Base-by-base conservation (phyloP, 2,797 vertebrate genomes). In the Intellagama lesueurii region DNA sequence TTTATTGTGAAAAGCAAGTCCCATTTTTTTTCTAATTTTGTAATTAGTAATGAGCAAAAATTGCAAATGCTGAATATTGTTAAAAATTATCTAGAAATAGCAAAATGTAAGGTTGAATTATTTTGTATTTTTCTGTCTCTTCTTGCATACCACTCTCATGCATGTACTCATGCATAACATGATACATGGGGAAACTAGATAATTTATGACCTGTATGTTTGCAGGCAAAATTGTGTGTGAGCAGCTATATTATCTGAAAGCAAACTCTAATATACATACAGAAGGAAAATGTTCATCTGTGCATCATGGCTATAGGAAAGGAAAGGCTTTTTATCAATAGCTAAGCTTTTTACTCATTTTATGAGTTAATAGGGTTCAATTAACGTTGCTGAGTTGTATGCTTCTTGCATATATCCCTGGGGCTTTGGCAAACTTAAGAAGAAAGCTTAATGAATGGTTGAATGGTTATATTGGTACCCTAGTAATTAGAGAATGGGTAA, bases 401-500 rank as follows among this genome's bases (percentile, higher is more conserved):
- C 95, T 97, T 95, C 92, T 96, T 97, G 96, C 96, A 97, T 96
- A 96, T 32, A 76, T 97, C 98, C 97, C 97, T 84, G 28, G 96
- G 96, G 98, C 93, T 95, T 96, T 96, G 94, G 70, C 69, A 83
- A 96, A 97, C 96, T 97, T 97, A 96, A 96, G 97, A 97, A 98
- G 97, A 97, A 97, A 97, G 94, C 97, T 96, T 98, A 98, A 98
- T 98, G 97, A 98, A 98, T 94, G 94, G 97, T 96, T 97, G 96
- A 97, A 96, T 95, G 94, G 96, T 97, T 97, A 97, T 97, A 97
- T 96, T 94, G 93, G 95, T 97, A 96, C 95, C 91, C 96, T 96
- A 96, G 97, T 98, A 98, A 98, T 98, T 98, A 98, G 97, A 97
- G 97, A 97, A 96, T 6, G 93, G 94, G 97, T 99, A 98, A 98